Evolutionary conservation across 2,888 invertebrate species (phyloP).

Genomic region (Mycalesis mineus): DNA sequence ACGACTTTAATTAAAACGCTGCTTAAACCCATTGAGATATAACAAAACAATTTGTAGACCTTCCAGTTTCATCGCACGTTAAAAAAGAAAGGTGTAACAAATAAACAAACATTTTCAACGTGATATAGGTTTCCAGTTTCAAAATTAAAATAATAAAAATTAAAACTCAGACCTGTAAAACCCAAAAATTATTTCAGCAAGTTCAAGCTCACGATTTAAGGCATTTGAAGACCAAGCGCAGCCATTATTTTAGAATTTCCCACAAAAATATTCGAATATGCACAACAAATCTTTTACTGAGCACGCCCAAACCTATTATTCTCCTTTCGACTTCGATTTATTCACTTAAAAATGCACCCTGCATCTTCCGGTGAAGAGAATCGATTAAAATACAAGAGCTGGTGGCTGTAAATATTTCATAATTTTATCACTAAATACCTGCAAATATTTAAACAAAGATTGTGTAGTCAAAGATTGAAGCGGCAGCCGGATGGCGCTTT

Average conservation of each 20-base stretch:
- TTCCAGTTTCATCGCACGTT: too few species aligned
- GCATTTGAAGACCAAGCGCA: background rate
- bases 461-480: too few species aligned
- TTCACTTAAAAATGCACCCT: constrained; percentile 19
- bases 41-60: too few species aligned
- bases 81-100: too few species aligned
- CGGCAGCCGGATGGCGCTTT: too few species aligned
- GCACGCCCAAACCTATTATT: constrained; percentile 13
- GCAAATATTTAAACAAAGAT: too few species aligned
- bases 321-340: constrained; percentile 13
- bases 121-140: too few species aligned
- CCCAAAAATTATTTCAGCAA: background rate
- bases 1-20: too few species aligned
- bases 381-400: constrained; percentile 4
- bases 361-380: constrained; percentile 10
- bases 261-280: constrained; percentile 12
- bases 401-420: background rate
- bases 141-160: too few species aligned
- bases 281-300: constrained; percentile 10
- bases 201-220: background rate
- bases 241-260: background rate
- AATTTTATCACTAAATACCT: too few species aligned
- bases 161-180: background rate
- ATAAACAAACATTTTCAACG: background rate
- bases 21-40: too few species aligned